Evolutionary conservation across 2,797 vertebrate genomes (phyloP), one percentile per base, ranked within the genome.

Genomic region (Benthosema pterotum): DNA sequence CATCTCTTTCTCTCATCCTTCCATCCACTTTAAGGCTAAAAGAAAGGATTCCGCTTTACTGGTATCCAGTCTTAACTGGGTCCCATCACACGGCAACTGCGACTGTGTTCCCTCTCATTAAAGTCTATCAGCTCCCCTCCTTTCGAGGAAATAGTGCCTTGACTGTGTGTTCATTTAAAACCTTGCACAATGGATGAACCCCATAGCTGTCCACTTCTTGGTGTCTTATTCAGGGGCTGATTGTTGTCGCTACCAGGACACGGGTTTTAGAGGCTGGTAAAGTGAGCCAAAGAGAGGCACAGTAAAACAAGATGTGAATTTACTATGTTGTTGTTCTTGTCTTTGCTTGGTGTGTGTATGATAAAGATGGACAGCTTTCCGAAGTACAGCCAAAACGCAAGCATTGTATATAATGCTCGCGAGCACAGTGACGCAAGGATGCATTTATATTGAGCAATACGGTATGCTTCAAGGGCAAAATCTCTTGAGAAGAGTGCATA

Each of bases 11-110:
- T 63, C 52, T 80, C 68, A 65, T 71, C 75, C 12, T 48, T 52
- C 67, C 66, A 53, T 52, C 28, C 69, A 69, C 63, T 73, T 53
- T 72, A 57, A 79, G 72, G 78, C 52, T 65, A 73, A 71, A 56
- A 75, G 76, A 75, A 77, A 75, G 65, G 78, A 83, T 86, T 82
- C 57, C 55, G 75, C 78, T 87, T 81, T 82, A 73, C 77, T 55
- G 75, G 56, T 50, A 16, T 79, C 73, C 50, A 71, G 22, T 38
- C 42, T 47, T 18, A 14, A 60, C 52, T 48, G 46, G 19, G 52
- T 64, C 67, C 50, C 7, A 54, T 80, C 63, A 69, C 63, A 65
- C 74, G 52, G 55, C 32, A 57, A 56, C 59, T 72, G 60, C 61
- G 67, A 22, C 74, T 61, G 67, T 67, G 72, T 58, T 73, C 54